Base-by-base conservation (phyloP, 2,113 vertebrate species). In the Eonycteris spelaea region DNA sequence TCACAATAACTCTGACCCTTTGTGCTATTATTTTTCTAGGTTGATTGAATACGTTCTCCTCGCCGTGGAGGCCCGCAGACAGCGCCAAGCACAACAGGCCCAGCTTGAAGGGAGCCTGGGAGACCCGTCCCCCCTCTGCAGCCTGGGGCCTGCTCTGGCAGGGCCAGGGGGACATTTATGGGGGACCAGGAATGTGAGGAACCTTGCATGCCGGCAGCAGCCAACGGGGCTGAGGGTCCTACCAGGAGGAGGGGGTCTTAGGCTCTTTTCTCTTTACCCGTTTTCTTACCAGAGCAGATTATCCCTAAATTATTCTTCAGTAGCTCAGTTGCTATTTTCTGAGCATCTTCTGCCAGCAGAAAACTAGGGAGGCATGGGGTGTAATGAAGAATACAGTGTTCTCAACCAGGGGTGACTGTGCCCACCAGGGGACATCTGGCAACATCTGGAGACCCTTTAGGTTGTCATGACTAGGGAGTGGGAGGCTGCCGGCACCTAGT, bases 1-100 rank as follows among this genome's bases (percentile, higher is more conserved):
- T 97, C 98, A 97, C 95, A 96, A 96, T 82, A 96, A 97, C 96
- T 96, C 96, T 97, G 98, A 97, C 98, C 98, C 96, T 96, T 97
- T 90, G 95, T 96, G 97, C 98, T 97, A 79, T 98, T 98, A 97
- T 98, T 98, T 98, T 98, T 97, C 94, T 97, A 98, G 98, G 98
- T 97, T 98, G 98, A 98, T 98, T 97, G 98, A 98, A 98, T 97
- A 94, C 40, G 79, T 97, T 95, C 97, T 96, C 97, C 97, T 96
- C 88, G 75, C 96, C 57, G 84, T 7, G 0, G 94, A 80, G 82
- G 90, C 79, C 30, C 4, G 77, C 65, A 22, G 38, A 30, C 75
- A 2, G 6, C 3, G 97, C 98, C 98, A 98, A 98, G 96, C 96
- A 98, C 98, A 98, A 97, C 97, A 98, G 95, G 92, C 96, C 59